Base-by-base conservation (phyloP, 2,888 invertebrate species). In the Xylota segnis region DNA sequence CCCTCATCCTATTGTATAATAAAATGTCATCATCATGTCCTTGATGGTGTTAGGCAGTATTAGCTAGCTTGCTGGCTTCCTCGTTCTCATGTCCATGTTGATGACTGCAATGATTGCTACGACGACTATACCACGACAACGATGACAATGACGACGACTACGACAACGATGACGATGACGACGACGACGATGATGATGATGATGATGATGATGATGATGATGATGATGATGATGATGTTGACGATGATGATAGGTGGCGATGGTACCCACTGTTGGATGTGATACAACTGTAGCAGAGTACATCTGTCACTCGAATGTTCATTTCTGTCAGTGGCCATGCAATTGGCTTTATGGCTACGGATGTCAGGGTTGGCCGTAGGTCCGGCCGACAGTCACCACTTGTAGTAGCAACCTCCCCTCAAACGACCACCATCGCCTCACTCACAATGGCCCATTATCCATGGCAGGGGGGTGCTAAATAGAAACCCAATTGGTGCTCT, bases 301-400 rank as follows among this genome's bases (percentile, higher is more conserved):
- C 86, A 82, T 86, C 86, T 86, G 86, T 86, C 87, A 83, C 83
- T 74, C 83, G 87, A 83, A 83, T 87, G 87, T 87, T 87, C 87
- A 87, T 87, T 83, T 87, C 63, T 87, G 74, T 83, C 83, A 87
- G 83, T 87, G 87, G 83, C 78, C 70, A 65, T 87, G 77, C 83
- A 83, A 87, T 87, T 87, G 87, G 83, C 87, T 87, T 78, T 74
- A 83, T 74, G 65, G 83, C 83, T 78, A 66, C 54, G 74, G 74
- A 70, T 84, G 68, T 29, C 47, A 29, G 54, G 79, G 58, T 66
- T 72, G 58, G 58, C 75, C 75, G 40, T 75, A 70, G 45, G 56
- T 56, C 45, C 68, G 47, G 34, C 63, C 45, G 37, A 52, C 52
- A 54, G 61, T 27, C 18, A 63, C 52, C 29, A 66, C 59, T 58